Evolutionary conservation across 2,888 invertebrate genomes (phyloP).

Genomic region (Strigamia transsilvanica): DNA sequence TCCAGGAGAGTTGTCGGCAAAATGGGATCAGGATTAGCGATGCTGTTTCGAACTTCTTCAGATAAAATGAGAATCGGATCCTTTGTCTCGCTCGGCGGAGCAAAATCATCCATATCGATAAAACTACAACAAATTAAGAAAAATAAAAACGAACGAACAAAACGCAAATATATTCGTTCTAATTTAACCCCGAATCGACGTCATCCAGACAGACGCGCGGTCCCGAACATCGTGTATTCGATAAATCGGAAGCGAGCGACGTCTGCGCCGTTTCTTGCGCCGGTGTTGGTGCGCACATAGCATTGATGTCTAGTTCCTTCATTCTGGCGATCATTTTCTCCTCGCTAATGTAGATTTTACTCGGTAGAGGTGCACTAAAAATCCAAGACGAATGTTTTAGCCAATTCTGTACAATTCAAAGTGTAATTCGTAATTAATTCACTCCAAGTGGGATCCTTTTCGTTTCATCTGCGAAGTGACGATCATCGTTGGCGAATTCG

Average conservation of each 20-base stretch:
- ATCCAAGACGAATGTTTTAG: background rate
- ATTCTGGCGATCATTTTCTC: constrained; percentile 50
- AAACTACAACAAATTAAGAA: background rate
- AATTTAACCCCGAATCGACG: background rate
- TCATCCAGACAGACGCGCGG: background rate
- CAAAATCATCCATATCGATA: constrained; percentile 18
- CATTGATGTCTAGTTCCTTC: constrained; percentile 39
- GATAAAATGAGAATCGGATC: constrained; percentile 11
- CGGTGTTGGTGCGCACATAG: background rate
- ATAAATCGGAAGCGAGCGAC: background rate
- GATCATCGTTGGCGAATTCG: background rate
- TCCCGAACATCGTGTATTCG: constrained; percentile 60
- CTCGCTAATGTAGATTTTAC: constrained; percentile 50
- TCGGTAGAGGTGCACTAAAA: constrained; percentile 29
- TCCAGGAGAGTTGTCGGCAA: background rate
- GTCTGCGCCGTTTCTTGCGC: background rate
- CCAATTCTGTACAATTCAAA: background rate
- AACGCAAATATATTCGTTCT: too few relatives aligned
- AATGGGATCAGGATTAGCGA: background rate
- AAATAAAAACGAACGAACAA: too few relatives aligned
- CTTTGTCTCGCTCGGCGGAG: background rate
- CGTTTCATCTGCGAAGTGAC: constrained; percentile 14
- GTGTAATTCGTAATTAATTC: background rate
- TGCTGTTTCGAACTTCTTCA: background rate
- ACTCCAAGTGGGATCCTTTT: constrained; percentile 40